These are phyloP conservation scores for Zaprionus ghesquierei DNA, from an alignment of 1,140 invertebrate species.

Conservation along the genomic window DNA sequence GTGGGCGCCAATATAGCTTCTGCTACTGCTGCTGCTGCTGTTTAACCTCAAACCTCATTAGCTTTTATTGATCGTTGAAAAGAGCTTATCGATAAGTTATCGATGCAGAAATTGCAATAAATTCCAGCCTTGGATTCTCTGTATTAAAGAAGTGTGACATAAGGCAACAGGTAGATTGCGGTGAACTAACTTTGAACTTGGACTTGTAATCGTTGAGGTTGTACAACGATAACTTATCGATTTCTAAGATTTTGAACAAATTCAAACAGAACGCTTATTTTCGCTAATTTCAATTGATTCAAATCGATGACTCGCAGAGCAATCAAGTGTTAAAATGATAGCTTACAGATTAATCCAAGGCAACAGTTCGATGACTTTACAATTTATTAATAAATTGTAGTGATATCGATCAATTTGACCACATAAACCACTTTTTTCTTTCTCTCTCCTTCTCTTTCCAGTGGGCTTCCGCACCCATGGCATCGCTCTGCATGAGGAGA, in stretches of 20 bases:
- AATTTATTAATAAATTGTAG: not conserved
- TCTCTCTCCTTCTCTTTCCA: constrained; percentile 83
- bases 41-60: not conserved
- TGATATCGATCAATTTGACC: not conserved
- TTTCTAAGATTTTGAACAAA: not conserved
- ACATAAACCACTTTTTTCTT: not conserved
- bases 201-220: not conserved
- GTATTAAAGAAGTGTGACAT: not conserved
- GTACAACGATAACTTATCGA: not conserved
- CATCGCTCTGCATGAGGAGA: constrained; percentile 92
- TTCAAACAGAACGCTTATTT: not conserved
- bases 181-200: not conserved
- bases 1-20: constrained; percentile 18
- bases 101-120: not conserved
- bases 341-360: not conserved
- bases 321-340: not conserved
- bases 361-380: not conserved
- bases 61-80: not conserved
- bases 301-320: not conserved
- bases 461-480: constrained; percentile 94
- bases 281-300: not conserved
- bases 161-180: not conserved
- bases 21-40: too few species aligned
- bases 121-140: not conserved
- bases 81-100: constrained; percentile 7